Evolutionary conservation across 2,888 invertebrate genomes (phyloP).

Genomic region (Byasa hedistus): DNA sequence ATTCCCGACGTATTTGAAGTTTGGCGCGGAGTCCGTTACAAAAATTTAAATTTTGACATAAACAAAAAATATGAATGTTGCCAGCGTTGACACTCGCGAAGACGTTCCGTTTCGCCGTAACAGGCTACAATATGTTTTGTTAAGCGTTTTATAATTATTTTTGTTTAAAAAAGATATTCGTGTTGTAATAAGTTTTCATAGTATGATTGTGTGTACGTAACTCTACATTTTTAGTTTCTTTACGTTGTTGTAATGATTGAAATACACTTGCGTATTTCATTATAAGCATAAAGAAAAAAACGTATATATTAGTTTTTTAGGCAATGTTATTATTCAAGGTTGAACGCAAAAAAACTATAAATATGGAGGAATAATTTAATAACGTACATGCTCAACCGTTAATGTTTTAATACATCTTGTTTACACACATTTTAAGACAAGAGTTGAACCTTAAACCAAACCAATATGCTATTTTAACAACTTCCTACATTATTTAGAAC

Average conservation of each 20-base stretch:
- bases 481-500: conserved; percentile 17
- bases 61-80: no score
- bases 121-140: no score
- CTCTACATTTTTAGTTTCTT: background rate
- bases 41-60: no score
- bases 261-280: background rate
- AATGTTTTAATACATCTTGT: conserved; percentile 28
- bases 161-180: no score
- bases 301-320: background rate
- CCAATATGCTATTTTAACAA: conserved; percentile 22
- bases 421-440: conserved; percentile 27
- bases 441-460: conserved; percentile 17
- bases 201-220: no score
- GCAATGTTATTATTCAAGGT: background rate
- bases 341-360: conserved; percentile 6
- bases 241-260: background rate
- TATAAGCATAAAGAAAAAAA: background rate
- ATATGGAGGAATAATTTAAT: conserved; percentile 7
- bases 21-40: no score
- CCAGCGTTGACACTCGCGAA: no score
- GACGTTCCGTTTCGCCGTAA: no score
- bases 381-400: conserved; percentile 22
- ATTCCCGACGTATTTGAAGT: no score
- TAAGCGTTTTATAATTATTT: no score
- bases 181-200: no score